A percentile compares a stretch with the other conserved stretches of the same genome.
Evolutionary conservation across 2,888 invertebrate genomes (phyloP).

Genomic region (Anodontia alba): DNA sequence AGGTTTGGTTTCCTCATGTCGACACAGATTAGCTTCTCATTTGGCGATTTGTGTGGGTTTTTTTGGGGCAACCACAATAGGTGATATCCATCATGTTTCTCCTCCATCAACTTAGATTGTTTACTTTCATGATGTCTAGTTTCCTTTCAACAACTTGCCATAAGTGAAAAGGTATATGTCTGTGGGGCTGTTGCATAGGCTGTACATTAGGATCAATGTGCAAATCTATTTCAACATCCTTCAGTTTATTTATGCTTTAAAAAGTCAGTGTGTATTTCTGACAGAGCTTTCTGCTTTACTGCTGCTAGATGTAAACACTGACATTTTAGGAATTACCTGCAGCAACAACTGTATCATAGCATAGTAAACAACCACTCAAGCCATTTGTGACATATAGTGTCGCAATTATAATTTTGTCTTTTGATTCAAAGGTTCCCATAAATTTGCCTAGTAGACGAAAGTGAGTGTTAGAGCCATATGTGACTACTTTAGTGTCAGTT

Average conservation of each 20-base stretch:
- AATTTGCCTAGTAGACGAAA: background rate
- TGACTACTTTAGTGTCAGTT: background rate
- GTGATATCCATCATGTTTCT: conserved; percentile 72
- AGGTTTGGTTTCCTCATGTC: conserved; percentile 67
- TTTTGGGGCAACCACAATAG: conserved; percentile 67
- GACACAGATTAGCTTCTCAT: conserved; percentile 60
- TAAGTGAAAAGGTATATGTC: conserved; percentile 59
- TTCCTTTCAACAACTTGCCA: conserved; percentile 61
- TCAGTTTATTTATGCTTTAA: conserved; percentile 48
- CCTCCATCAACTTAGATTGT: conserved; percentile 70
- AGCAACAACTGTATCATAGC: background rate
- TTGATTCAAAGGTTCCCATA: background rate
- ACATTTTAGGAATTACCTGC: conserved; percentile 1
- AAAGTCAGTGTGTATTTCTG: conserved; percentile 15
- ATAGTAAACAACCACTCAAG: background rate
- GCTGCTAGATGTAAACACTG: background rate
- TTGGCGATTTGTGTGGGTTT: conserved; percentile 46
- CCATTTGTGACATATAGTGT: background rate
- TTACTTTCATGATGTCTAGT: conserved; percentile 56
- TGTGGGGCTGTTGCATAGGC: conserved; percentile 46
- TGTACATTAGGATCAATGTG: conserved; percentile 50
- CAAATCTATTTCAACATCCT: conserved; percentile 39
- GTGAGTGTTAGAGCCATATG: background rate
- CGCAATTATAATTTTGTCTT: background rate
- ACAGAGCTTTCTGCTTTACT: background rate